Conservation (phyloP, 1,140 invertebrate genomes). For the Coelopa frigida region DNA sequence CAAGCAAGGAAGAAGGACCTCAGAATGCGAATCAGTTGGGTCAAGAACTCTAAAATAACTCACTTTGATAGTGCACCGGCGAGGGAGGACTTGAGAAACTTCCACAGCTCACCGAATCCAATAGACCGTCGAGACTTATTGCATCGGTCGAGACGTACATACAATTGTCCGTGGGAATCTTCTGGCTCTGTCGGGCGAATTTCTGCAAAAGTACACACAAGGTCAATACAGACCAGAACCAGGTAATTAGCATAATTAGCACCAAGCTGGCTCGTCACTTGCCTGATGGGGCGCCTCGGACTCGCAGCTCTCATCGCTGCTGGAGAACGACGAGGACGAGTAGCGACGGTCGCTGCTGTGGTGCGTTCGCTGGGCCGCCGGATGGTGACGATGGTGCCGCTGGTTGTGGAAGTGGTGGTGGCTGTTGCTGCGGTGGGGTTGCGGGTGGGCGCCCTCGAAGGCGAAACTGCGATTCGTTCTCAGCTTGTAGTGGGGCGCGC, state of each 20-base stretch:
- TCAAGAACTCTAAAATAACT: too few relatives aligned
- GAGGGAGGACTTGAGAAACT: constrained; percentile 15
- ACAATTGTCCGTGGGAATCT: neutral
- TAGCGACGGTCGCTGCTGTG: neutral
- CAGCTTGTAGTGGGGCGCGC: neutral
- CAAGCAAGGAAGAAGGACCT: too few relatives aligned
- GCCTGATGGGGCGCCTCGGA: constrained; percentile 11
- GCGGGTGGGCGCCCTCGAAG: neutral
- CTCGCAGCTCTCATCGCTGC: constrained; percentile 12
- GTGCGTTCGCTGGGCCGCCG: neutral
- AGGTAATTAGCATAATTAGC: neutral
- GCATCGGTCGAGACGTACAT: constrained; percentile 14
- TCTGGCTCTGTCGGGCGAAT: neutral
- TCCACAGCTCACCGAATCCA: constrained; percentile 14
- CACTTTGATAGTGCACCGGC: constrained; percentile 12
- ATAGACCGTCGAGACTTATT: constrained; percentile 14
- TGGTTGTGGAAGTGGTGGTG: neutral
- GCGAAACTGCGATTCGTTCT: constrained; percentile 5
- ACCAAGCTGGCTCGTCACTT: neutral
- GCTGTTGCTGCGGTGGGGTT: neutral
- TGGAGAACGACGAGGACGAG: constrained; percentile 8
- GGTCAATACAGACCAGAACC: neutral
- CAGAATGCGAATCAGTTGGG: too few relatives aligned
- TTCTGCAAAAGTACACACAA: too few relatives aligned
- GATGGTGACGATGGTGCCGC: neutral